Conservation (phyloP, 1,140 invertebrate species). For the Artemia franciscana region DNA sequence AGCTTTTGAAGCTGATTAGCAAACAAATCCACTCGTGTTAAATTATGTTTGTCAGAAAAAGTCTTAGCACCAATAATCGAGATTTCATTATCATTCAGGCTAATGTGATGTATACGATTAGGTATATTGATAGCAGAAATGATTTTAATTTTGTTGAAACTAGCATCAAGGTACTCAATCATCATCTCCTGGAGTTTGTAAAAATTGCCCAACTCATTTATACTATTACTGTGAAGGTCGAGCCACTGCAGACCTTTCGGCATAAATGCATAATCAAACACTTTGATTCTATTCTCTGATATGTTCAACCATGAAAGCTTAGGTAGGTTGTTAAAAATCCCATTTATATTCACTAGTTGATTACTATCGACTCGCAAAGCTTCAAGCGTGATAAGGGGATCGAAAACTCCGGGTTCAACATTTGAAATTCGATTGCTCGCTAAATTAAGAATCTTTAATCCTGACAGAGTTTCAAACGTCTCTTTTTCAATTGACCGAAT, state of each 20-base stretch:
- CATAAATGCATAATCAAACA: conserved; percentile 71
- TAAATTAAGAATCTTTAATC: conserved; percentile 63
- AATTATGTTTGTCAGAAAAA: conserved; percentile 76
- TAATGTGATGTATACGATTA: conserved; percentile 58
- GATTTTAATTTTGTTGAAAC: conserved; percentile 57
- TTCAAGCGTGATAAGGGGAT: conserved; percentile 48
- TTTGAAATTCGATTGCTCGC: conserved; percentile 55
- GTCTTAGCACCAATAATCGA: conserved; percentile 67
- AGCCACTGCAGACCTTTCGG: conserved; percentile 60
- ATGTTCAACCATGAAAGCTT: conserved; percentile 69
- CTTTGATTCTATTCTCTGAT: conserved; percentile 64
- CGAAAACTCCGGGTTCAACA: conserved; percentile 58
- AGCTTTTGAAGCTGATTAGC: conserved; percentile 59
- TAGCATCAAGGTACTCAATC: conserved; percentile 53
- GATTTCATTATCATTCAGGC: conserved; percentile 63
- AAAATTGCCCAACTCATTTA: conserved; percentile 50
- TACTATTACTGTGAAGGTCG: conserved; percentile 67
- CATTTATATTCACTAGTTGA: conserved; percentile 38
- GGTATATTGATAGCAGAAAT: conserved; percentile 56
- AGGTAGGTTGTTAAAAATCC: conserved; percentile 53
- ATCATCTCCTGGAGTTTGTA: conserved; percentile 38
- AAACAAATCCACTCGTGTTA: conserved; percentile 60
- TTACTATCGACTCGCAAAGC: conserved; percentile 68
- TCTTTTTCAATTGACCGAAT: conserved; percentile 59
- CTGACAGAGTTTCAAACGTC: conserved; percentile 51